These are phyloP conservation scores for Leptoclinus maculatus DNA, from an alignment of 2,797 vertebrate species.

Conservation along the genomic window DNA sequence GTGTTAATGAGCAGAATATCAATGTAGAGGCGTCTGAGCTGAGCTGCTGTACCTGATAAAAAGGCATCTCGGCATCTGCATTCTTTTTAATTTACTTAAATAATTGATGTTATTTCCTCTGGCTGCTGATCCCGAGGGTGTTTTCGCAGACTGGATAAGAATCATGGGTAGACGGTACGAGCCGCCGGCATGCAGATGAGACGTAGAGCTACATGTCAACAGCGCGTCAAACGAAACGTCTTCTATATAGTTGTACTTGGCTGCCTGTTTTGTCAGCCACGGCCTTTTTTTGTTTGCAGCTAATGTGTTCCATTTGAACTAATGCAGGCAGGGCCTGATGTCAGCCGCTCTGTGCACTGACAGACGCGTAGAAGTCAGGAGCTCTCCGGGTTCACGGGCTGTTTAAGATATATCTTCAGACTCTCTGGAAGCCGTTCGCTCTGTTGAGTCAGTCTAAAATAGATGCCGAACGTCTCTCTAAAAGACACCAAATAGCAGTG, in stretches of 20 bases:
- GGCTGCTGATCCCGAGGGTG: background rate
- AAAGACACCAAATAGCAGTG: slow-evolving; percentile 39
- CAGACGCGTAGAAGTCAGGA: slow-evolving; percentile 39
- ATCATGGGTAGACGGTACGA: background rate
- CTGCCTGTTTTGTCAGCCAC: slow-evolving; percentile 12
- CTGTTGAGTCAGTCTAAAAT: slow-evolving; percentile 55
- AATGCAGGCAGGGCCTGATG: slow-evolving; percentile 22
- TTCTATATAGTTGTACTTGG: background rate
- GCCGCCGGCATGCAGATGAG: background rate
- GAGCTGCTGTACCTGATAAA: background rate
- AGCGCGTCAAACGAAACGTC: slow-evolving; percentile 4
- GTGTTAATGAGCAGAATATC: background rate
- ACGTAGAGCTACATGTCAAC: background rate
- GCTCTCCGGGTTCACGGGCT: slow-evolving; percentile 53
- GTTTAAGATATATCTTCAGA: slow-evolving; percentile 57
- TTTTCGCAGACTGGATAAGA: background rate
- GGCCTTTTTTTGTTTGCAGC: slow-evolving; percentile 20
- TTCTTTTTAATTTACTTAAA: background rate
- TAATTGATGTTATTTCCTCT: background rate
- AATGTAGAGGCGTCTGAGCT: no score
- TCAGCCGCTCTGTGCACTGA: slow-evolving; percentile 34
- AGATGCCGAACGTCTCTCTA: slow-evolving; percentile 56
- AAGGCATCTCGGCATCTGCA: background rate
- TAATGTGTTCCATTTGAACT: slow-evolving; percentile 39
- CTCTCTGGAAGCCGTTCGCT: slow-evolving; percentile 42